phyloP scores from a whole-genome alignment of 2,888 invertebrate genomes.

The Oeneis ivallda region DNA sequence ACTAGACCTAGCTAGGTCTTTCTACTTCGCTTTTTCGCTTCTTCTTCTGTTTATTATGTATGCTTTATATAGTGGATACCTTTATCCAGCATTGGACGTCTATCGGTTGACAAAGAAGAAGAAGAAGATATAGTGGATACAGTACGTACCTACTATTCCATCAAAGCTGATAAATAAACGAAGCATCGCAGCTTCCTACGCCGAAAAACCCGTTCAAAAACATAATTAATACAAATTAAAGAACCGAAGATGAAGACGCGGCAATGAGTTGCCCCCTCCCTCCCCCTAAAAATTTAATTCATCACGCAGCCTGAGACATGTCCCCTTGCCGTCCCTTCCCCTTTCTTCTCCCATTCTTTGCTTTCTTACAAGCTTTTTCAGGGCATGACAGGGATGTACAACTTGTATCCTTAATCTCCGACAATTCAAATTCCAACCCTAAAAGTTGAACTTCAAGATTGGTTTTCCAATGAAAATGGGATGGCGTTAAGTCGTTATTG shows the following conservation, averaged over 20 bases:
- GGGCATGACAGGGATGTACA: constrained; percentile 58
- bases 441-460: fast-evolving
- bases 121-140: no score
- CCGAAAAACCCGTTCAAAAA: constrained; percentile 49
- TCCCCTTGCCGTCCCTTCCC: constrained; percentile 76
- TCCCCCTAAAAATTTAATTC: constrained; percentile 82
- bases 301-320: constrained; percentile 78
- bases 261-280: constrained; percentile 62
- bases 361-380: constrained; percentile 80
- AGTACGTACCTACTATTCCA: neutral
- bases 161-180: constrained; percentile 15
- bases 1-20: no score
- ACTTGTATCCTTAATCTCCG: constrained; percentile 50
- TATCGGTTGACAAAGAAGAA: no score
- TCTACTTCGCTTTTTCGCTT: no score
- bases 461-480: constrained; percentile 27
- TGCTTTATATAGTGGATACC: no score
- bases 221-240: constrained; percentile 75
- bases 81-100: no score
- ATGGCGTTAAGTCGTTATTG: constrained; percentile 46
- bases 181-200: constrained; percentile 28
- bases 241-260: constrained; percentile 74
- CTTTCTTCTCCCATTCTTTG: constrained; percentile 79
- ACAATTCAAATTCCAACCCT: constrained; percentile 43
- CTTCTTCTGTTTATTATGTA: no score